Evolutionary conservation across 2,888 invertebrate genomes (phyloP).

Genomic region (Dichetophora obliterata): DNA sequence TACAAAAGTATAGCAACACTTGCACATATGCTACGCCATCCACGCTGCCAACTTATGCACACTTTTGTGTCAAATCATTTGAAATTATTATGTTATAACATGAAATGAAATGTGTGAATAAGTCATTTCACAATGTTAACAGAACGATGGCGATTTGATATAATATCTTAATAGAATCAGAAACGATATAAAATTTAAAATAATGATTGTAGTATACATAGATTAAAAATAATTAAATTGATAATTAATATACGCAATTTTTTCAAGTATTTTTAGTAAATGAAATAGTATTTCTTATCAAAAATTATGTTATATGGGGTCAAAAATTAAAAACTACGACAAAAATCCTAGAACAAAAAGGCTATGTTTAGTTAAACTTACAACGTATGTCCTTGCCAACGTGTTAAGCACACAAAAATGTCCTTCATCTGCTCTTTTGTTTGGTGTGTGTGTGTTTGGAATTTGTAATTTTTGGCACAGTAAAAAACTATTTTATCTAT

Average conservation of each 20-base stretch:
- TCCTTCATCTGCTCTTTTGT: slow-evolving; percentile 1
- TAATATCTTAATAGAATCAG: too few relatives aligned
- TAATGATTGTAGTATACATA: too few relatives aligned
- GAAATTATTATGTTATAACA: background rate
- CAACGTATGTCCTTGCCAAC: background rate
- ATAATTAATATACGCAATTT: too few relatives aligned
- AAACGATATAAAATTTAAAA: too few relatives aligned
- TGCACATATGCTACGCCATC: background rate
- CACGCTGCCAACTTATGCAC: too few relatives aligned
- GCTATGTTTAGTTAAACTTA: background rate
- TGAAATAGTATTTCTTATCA: too few relatives aligned
- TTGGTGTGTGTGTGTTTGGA: background rate
- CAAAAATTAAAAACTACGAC: too few relatives aligned
- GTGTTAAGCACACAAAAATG: slow-evolving; percentile 19
- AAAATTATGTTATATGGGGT: too few relatives aligned
- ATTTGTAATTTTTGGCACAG: background rate
- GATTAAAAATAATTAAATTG: too few relatives aligned
- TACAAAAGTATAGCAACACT: slow-evolving; percentile 8
- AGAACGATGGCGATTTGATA: background rate
- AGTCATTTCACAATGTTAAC: background rate
- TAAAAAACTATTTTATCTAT: background rate
- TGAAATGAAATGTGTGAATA: background rate
- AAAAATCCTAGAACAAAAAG: too few relatives aligned
- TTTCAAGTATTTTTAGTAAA: too few relatives aligned
- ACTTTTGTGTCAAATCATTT: background rate